These are phyloP conservation scores for Psittacula cyanocephala DNA, from an alignment of 2,113 vertebrate species.

Conservation along the genomic window DNA sequence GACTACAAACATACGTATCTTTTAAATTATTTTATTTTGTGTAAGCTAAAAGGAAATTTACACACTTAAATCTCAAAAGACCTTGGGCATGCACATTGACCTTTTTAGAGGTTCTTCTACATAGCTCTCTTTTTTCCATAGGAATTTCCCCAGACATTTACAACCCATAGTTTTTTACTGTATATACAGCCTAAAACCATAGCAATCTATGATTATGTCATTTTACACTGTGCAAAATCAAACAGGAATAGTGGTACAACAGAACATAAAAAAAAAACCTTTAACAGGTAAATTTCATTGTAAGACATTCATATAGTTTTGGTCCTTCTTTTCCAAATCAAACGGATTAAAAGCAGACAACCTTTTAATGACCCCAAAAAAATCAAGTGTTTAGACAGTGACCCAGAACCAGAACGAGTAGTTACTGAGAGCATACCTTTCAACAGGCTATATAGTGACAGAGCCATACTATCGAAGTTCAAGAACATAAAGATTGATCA, in stretches of 20 bases:
- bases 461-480: not conserved
- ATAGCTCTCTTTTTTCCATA: conserved; percentile 93
- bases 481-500: conserved; percentile 61
- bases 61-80: conserved; percentile 92
- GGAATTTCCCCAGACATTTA: conserved; percentile 93
- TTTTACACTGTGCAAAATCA: conserved; percentile 99
- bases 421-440: conserved; percentile 44
- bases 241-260: conserved; percentile 88
- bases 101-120: conserved; percentile 89
- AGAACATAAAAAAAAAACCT: conserved; percentile 65
- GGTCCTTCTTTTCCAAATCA: conserved; percentile 90
- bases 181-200: conserved; percentile 94
- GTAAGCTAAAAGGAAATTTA: conserved; percentile 99
- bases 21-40: conserved; percentile 99
- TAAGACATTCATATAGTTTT: conserved; percentile 85
- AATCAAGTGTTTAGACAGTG: conserved; percentile 66
- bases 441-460: conserved; percentile 59
- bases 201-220: conserved; percentile 95
- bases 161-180: conserved; percentile 94
- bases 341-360: conserved; percentile 74
- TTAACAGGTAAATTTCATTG: conserved; percentile 73
- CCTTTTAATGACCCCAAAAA: conserved; percentile 40
- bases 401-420: conserved; percentile 59
- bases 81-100: conserved; percentile 90
- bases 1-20: conserved; percentile 62